Evolutionary conservation across 2,888 invertebrate species (phyloP).

Genomic region (Megalurothrips usitatus): DNA sequence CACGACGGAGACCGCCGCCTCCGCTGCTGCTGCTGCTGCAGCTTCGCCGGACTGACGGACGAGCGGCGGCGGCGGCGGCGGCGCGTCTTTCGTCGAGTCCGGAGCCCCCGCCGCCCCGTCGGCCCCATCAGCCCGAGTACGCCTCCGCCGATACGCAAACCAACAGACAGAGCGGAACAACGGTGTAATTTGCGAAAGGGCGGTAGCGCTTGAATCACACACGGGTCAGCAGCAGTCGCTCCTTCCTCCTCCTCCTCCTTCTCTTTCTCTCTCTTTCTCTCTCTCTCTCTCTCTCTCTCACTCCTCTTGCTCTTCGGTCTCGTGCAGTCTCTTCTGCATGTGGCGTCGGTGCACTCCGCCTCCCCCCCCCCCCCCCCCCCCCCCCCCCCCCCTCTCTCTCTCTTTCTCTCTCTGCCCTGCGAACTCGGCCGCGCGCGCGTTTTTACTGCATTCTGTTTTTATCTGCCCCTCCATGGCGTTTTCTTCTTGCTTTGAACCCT

Average conservation of each 20-base stretch:
- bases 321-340: too few relatives aligned
- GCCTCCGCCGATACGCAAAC: not conserved
- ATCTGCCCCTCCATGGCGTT: not conserved
- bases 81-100: not conserved
- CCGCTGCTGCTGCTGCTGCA: too few relatives aligned
- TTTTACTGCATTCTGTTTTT: slow-evolving; percentile 21
- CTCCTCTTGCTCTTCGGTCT: not conserved
- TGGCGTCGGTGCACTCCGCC: not conserved
- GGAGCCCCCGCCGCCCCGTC: not conserved
- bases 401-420: not conserved
- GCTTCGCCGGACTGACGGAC: not conserved
- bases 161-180: slow-evolving; percentile 1
- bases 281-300: not conserved
- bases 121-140: not conserved
- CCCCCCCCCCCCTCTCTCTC: not conserved
- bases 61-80: too few relatives aligned
- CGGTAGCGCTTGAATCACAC: slow-evolving; percentile 19
- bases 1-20: too few relatives aligned
- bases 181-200: slow-evolving; percentile 22
- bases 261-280: not conserved
- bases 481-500: slow-evolving; percentile 3
- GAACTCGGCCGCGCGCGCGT: not conserved
- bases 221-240: not conserved
- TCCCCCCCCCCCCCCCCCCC: not conserved
- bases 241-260: not conserved